Evolutionary conservation across 1,140 invertebrate species (phyloP), one percentile per base, ranked within the genome.

Genomic region (Zeugodacus cucurbitae): DNA sequence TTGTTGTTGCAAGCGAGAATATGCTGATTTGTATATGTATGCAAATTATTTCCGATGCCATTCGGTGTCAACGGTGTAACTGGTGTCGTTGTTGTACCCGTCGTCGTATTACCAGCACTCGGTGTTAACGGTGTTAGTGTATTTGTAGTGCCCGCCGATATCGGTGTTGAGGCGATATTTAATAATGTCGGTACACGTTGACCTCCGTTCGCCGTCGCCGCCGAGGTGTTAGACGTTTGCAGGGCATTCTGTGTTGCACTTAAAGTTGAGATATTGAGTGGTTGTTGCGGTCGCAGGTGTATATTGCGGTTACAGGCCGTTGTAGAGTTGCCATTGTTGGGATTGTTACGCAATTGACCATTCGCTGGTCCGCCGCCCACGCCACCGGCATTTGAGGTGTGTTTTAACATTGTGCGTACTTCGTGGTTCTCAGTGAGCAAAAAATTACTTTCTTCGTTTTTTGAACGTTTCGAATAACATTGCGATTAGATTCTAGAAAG

Each of bases 201-300:
- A n/a, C 86, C 87, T 2, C 91, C 90, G n/a, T 93, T 93, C 78
- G 87, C 48, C 26, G 67, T 87, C 22, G 82, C 87, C 70, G 88
- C 87, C 70, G 88, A 44, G n/a, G 89, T 89, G 10, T 54, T 54
- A 34, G 78, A 89, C 90, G 89, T 89, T 58, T 88, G 87, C 7
- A 89, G 54, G 57, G 48, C 14, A 94, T 94, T 87, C 74, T 82
- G 74, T 29, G 74, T 82, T 94, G 78, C 22, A 57, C 78, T 95
- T 37, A 96, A 93, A 4, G 96, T 96, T 44, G 96, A 96, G 29
- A 97, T 95, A 93, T 97, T 96, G 59, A 97, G 94, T 6, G 95
- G 94, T 87, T 96, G 95, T 48, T 64, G 92, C 64, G 92, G 92
- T 87, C 92, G 90, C 89, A 92, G 89, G 89, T 93, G 92, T 64